Evolutionary conservation across 2,797 vertebrate genomes (phyloP), one percentile per base, ranked within the genome.

Genomic region (Enteromius afrohamiltoni): DNA sequence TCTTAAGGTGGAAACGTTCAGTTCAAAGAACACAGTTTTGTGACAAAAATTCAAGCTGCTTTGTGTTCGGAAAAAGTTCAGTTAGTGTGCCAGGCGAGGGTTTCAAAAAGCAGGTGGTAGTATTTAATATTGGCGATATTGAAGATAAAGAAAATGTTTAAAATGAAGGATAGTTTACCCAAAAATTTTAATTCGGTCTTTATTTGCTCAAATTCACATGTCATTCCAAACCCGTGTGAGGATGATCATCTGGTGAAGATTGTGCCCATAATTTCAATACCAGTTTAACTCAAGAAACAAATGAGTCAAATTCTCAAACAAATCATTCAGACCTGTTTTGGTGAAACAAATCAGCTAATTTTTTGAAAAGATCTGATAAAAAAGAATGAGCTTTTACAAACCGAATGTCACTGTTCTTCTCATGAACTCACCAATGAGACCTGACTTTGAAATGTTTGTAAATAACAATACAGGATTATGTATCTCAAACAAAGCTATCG

Each of bases 1-100:
- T 69, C 75, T 82, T 37, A 55, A 79, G 34, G 49, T 85, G 70
- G 70, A 81, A 82, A 49, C 51, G 29, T 69, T 76, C 6, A 53
- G 53, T 82, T 82, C 60, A 82, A 65, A 49, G 78, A 68, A 69
- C 34, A 71, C 64, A 55, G 60, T 60, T 21, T 31, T 82, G 31
- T 76, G 79, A 64, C 78, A 13, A 37, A 45, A 76, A 62, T 34
- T 81, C 83, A 82, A 58, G 68, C 55, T 60, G 26, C 42, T 47
- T 58, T 71, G 13, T 37, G 3, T 74, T 65, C 70, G 11, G 11
- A 51, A 70, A 77, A 64, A 29, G 2, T 45, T 75, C 17, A 45
- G 42, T 78, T 64, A 19, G 53, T 19, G 4, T 14, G 26, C 26
- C 16, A 60, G 23, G 67, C 29, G 10, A 40, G 55, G 31, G 42